Evolutionary conservation across 1,140 invertebrate species (phyloP), one percentile per base, ranked within the genome.

Genomic region (Magallana angulata): DNA sequence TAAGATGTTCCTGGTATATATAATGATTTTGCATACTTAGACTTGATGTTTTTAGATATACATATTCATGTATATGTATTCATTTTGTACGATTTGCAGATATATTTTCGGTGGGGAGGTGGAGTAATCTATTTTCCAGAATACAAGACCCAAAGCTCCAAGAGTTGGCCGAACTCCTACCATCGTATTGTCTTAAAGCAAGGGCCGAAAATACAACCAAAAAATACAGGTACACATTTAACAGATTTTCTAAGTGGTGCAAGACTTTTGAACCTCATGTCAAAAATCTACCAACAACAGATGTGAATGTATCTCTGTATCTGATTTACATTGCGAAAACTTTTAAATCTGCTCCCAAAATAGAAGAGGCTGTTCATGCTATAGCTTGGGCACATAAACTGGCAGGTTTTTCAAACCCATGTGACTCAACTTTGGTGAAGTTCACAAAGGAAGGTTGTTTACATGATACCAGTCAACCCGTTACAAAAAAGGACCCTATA

Each of bases 401-500:
- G 18, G 68, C 85, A 7, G 83, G 83, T 24, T 24, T 8, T 24
- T n/a, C 7, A 59, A 57, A 85, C n/a, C 85, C 71, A n/a, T 85
- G 85, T 85, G 12, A 87, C 16, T 82, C 82, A 56, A 48, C 18
- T 48, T 76, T 87, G 36, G 82, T 87, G 56, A 59, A 71, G 36
- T 18, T 5, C 12, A 76, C 83, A 16, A 68, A 71, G 62, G 86
- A 87, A 71, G 86, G 81, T 8, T 48, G 24, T 36, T 36, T 81
- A 8, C 62, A 76, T 18, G 36, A 57, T 24, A 24, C 62, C n/a
- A 48, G 58, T 30, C 16, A 56, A 30, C 30, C 60, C 18, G 57
- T 83, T 12, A 57, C 57, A 14, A 87, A 83, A 18, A 87, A 87
- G 62, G 80, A 84, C n/a, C 86, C 86, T 71, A 84, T 87, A 30